Base-by-base conservation (phyloP, 2,888 invertebrate genomes). In the Machimus rusticus region DNA sequence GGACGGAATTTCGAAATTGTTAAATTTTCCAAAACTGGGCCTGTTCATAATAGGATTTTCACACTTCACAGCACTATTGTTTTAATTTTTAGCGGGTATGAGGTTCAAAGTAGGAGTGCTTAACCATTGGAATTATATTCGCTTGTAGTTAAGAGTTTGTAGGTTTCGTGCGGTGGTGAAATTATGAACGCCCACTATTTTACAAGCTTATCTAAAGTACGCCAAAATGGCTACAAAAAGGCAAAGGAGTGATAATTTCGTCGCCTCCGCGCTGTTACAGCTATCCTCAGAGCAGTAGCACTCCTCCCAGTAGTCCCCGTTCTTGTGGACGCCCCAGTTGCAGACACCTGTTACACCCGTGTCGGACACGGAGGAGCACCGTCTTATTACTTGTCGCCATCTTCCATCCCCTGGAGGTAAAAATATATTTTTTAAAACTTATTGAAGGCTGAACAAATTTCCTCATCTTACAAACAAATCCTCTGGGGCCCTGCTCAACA, bases 291-390 rank as follows among this genome's bases (percentile, higher is more conserved):
- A 96, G 92, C 99, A 99, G 91, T 99, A 99, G 91, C 99, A 99
- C 91, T 98, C 98, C 92, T 99, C 98, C 97, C 98, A 98, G 92
- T 98, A 99, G 0, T 97, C 97, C 3, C 99, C 99, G 90, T 98
- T 98, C 89, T 97, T 96, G 90, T 97, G 96, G 87, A 99, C 97
- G 23, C 98, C 97, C 99, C 99, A 99, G 91, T 98, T 98, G 91
- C 99, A 99, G 0, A 99, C 98, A 86, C 98, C 98, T 0, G 98
- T 98, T 0, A 98, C 97, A 88, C 98, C 98, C 1, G 96, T 97
- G 90, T 97, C 97, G 0, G 98, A 96, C 0, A 98, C 97, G 0
- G 97, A 97, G 1, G 98, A 97, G 93, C 98, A 98, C 31, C 98
- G 94, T 51, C 98, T 94, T 87, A 98, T 96, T 0, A 98, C 98